A percentile compares a stretch with the other conserved stretches of the same genome.
Conservation (phyloP, 2,113 vertebrate species). For the Tyto alba region DNA sequence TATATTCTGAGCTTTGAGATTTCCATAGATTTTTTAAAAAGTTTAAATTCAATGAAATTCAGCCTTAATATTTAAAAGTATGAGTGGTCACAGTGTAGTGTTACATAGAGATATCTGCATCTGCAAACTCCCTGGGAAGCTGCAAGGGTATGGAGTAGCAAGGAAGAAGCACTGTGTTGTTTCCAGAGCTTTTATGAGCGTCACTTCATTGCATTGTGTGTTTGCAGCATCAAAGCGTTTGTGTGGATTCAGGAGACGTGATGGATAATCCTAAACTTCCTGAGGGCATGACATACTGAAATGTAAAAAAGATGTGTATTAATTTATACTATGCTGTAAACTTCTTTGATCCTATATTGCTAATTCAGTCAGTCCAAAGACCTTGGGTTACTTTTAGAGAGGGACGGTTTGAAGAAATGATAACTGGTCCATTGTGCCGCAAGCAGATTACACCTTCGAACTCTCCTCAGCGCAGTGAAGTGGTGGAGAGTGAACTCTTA, state of each 20-base stretch:
- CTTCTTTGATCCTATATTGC: neutral
- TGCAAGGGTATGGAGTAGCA: neutral
- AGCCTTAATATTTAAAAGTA: neutral
- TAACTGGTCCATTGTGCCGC: neutral
- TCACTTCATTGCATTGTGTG: neutral
- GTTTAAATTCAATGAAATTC: neutral
- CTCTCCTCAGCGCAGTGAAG: neutral
- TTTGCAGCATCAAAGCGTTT: neutral
- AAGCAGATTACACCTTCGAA: neutral
- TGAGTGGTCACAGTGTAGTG: neutral
- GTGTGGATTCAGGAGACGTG: rapidly evolving
- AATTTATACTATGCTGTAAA: neutral
- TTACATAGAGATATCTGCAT: neutral
- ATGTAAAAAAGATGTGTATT: neutral
- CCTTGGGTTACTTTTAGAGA: neutral
- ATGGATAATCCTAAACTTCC: neutral
- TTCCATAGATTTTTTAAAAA: neutral
- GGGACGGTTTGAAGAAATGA: neutral
- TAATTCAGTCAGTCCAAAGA: neutral
- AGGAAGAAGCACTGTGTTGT: neutral
- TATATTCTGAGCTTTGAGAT: neutral
- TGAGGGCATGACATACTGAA: neutral
- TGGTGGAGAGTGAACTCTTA: neutral
- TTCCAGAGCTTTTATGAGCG: neutral
- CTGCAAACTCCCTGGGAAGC: neutral